Evolutionary conservation across 2,888 invertebrate genomes (phyloP), one percentile per base, ranked within the genome.

Genomic region (Calameuta idolon): DNA sequence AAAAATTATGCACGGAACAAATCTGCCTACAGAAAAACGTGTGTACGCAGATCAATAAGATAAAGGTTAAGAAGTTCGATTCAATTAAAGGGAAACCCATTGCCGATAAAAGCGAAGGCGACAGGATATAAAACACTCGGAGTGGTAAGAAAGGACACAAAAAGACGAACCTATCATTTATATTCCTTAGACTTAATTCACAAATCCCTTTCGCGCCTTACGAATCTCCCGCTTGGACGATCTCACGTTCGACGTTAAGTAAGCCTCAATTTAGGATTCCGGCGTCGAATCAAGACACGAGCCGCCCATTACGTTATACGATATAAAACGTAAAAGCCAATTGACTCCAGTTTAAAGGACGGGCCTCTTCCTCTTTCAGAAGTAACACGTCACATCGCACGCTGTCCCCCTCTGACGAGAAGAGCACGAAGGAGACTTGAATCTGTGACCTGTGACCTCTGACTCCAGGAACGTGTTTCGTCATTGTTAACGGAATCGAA

Each of bases 131-230:
- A 55, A 55, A 23, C 55, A 55, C 55, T 55, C 55, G 37, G 40
- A 55, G 12, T 35, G 23, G 9, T 3, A 35, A 31, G 30, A 69
- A 69, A 33, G 4, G 4, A 33, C 0, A 33, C 3, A 33, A 33
- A n/a, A 37, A 34, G 4, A 23, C 34, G 76, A 34, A 30, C 30
- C 69, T 30, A 73, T 74, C 73, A 77, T 79, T 79, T 79, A 77
- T 79, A 79, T 79, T 76, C 79, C 74, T 79, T 69, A 77, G 69
- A 73, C 73, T 77, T 76, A 77, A 79, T 74, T 75, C 79, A 33
- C 11, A 76, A 76, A 73, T 71, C 74, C 68, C 75, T 69, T 35
- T 35, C 23, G 23, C 55, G 55, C 23, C 23, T 55, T 55, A 55
- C 55, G 55, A 55, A 55, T 55, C 23, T 55, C 55, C 15, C 31